Base-by-base conservation (phyloP, 2,888 invertebrate species). In the Anagyrus pseudococci region DNA sequence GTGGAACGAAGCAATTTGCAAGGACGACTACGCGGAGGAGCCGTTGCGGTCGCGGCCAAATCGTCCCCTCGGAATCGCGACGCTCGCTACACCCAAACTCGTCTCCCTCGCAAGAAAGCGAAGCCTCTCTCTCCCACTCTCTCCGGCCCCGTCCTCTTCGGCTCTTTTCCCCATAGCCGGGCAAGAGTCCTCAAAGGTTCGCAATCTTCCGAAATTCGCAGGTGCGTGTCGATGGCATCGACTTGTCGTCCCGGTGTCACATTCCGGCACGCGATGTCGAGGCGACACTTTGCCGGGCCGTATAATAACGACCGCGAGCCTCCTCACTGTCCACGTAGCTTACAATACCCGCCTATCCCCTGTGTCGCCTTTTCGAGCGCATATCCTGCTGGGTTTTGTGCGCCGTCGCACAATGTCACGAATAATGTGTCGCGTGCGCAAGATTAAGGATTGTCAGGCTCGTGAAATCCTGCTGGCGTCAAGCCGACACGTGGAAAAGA, bases 181-280 rank as follows among this genome's bases (percentile, higher is more conserved):
- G 33, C 22, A 41, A 37, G 4, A 2, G 15, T 37, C 33, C 33
- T 4, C 10, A 37, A 8, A 2, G n/a, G n/a, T n/a, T n/a, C n/a
- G n/a, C n/a, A n/a, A n/a, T n/a, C n/a, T n/a, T n/a, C n/a, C n/a
- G 33, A 37, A 37, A 37, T 13, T 37, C 15, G 33, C 33, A 37
- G 13, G 33, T 8, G 33, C 33, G 15, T 37, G 29, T 29, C n/a
- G n/a, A n/a, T n/a, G n/a, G n/a, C n/a, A n/a, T n/a, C n/a, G n/a
- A n/a, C n/a, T n/a, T n/a, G n/a, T n/a, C n/a, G n/a, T n/a, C n/a
- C n/a, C n/a, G n/a, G n/a, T 15, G 33, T 2, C 69, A 71, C 76
- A 80, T 80, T 77, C 79, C 73, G 71, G 72, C 80, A 80, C 80
- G 80, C 79, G 76, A 80, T 19, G 15, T 25, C 72, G 75, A 77